Evolutionary conservation across 2,113 vertebrate genomes (phyloP).

Genomic region (Oreamnos americanus): DNA sequence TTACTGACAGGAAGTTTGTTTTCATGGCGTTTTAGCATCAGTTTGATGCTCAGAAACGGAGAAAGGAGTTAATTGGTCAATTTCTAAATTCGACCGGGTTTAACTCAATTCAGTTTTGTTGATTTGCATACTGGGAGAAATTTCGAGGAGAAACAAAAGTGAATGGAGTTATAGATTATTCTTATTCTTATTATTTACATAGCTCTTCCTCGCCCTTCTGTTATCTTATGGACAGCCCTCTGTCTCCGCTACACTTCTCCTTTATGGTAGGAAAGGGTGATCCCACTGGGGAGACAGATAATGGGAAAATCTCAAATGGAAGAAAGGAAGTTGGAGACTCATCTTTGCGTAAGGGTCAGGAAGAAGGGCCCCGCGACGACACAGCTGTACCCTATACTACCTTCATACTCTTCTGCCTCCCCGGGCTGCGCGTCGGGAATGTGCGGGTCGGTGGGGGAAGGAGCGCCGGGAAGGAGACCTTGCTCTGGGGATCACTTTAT

Average conservation of each 20-base stretch:
- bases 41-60: slow-evolving; percentile 14
- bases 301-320: not conserved
- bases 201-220: not conserved
- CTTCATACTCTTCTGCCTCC: not conserved
- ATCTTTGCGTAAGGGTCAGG: not conserved
- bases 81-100: not conserved
- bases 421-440: rapidly evolving
- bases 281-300: not conserved
- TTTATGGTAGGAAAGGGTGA: not conserved
- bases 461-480: rapidly evolving
- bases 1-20: slow-evolving; percentile 52
- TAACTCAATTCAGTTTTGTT: not conserved
- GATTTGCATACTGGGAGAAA: not conserved
- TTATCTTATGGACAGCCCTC: not conserved
- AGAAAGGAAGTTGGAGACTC: not conserved
- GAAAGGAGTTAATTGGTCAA: not conserved
- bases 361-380: not conserved
- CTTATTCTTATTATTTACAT: not conserved
- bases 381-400: not conserved
- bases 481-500: not conserved
- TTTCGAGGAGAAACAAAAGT: not conserved
- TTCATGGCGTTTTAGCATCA: not conserved
- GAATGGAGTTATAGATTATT: not conserved
- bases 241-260: too few relatives aligned
- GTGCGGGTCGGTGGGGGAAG: too few relatives aligned